Conservation (phyloP, 1,140 invertebrate genomes). For the Bombus picipes region DNA sequence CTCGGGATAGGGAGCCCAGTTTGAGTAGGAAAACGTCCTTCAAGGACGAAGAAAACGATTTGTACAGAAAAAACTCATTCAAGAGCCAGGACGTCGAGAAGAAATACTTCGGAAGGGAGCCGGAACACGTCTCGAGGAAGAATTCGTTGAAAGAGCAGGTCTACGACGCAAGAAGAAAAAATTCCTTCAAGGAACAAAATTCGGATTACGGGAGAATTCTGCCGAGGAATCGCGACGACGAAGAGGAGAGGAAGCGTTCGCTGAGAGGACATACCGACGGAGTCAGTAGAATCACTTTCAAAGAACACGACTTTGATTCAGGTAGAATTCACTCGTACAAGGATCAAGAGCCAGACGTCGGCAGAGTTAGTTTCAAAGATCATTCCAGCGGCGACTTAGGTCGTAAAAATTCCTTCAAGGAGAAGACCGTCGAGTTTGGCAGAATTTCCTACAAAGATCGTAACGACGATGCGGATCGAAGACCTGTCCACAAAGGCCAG, state of each 20-base stretch:
- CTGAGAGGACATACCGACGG: constrained; percentile 41
- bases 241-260: constrained; percentile 42
- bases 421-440: constrained; percentile 53
- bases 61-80: constrained; percentile 8
- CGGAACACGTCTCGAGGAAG: constrained; percentile 34
- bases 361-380: constrained; percentile 36
- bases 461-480: constrained; percentile 34
- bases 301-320: constrained; percentile 46
- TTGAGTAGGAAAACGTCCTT: constrained; percentile 5
- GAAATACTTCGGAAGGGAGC: constrained; percentile 46
- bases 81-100: constrained; percentile 19
- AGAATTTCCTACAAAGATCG: constrained; percentile 37
- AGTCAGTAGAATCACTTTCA: constrained; percentile 55
- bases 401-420: constrained; percentile 50
- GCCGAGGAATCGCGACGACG: constrained; percentile 5
- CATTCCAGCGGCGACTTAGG: constrained; percentile 4
- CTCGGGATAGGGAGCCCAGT: constrained; percentile 42
- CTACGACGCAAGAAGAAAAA: constrained; percentile 37
- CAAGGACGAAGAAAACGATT: constrained; percentile 32
- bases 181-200: constrained; percentile 38
- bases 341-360: constrained; percentile 28
- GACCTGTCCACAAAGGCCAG: constrained; percentile 11
- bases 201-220: constrained; percentile 42
- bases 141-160: constrained; percentile 40
- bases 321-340: constrained; percentile 22